These are phyloP conservation scores for Drosophila kurseongensis DNA, from an alignment of 1,140 invertebrate genomes.

Conservation along the genomic window DNA sequence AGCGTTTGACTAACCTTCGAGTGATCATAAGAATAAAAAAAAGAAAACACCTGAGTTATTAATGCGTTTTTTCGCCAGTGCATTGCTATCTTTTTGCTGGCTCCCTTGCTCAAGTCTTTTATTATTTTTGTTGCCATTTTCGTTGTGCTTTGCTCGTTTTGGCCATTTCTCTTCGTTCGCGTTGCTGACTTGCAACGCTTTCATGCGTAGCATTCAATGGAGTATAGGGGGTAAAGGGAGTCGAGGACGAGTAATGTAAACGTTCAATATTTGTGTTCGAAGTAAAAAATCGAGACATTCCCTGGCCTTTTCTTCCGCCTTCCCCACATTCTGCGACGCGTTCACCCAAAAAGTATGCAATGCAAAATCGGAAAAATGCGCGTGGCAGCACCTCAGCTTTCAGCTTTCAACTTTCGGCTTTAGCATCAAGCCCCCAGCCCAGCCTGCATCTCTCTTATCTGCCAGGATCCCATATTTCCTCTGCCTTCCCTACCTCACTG, in stretches of 20 bases:
- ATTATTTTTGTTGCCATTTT: conserved; percentile 45
- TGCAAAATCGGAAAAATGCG: conserved; percentile 70
- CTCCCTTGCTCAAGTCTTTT: conserved; percentile 32
- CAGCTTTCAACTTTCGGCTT: conserved; percentile 26
- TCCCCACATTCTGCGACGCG: conserved; percentile 50
- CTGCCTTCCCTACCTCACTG: neutral
- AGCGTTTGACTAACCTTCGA: too few relatives aligned
- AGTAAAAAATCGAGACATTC: conserved; percentile 65
- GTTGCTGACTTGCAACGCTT: conserved; percentile 78
- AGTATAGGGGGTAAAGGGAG: neutral
- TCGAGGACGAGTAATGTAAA: conserved; percentile 51
- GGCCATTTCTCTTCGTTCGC: conserved; percentile 77
- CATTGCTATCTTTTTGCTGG: conserved; percentile 55
- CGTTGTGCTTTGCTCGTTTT: conserved; percentile 57
- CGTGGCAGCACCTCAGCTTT: conserved; percentile 40
- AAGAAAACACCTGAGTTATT: too few relatives aligned
- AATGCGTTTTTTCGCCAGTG: conserved; percentile 2
- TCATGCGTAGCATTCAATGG: conserved; percentile 64
- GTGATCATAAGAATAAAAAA: too few relatives aligned
- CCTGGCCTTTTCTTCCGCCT: neutral
- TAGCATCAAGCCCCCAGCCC: neutral
- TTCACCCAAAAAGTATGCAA: conserved; percentile 79
- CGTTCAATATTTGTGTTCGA: conserved; percentile 80
- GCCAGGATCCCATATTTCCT: conserved; percentile 2
- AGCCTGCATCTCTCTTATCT: conserved; percentile 27